Conservation (phyloP, 2,797 vertebrate species). For the Sebastes cheni region DNA sequence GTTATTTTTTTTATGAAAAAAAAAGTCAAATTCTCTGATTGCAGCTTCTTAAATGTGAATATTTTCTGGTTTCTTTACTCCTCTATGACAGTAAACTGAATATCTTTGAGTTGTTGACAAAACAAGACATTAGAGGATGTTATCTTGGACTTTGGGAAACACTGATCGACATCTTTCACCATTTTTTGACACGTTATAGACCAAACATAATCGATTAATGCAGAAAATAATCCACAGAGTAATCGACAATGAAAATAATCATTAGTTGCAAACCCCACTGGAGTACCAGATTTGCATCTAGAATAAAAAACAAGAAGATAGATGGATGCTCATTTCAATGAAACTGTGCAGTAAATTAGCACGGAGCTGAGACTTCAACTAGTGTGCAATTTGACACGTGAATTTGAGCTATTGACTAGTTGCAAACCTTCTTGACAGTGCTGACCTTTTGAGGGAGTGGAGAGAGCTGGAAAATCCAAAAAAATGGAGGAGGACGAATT, state of each 20-base stretch:
- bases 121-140: too few species aligned
- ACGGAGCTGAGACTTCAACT: not conserved
- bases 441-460: slow-evolving; percentile 13
- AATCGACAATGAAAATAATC: too few species aligned
- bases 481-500: not conserved
- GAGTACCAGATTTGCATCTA: not conserved
- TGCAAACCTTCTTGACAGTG: not conserved
- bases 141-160: too few species aligned
- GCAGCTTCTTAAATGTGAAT: too few species aligned
- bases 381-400: not conserved
- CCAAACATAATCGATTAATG: too few species aligned
- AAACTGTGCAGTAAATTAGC: not conserved
- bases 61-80: fast-evolving
- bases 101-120: too few species aligned
- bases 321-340: too few species aligned
- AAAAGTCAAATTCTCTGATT: too few species aligned
- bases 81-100: too few species aligned
- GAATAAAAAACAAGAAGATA: not conserved
- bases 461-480: not conserved
- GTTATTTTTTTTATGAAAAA: fast-evolving
- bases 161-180: fast-evolving
- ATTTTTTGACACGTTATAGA: too few species aligned
- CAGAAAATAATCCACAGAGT: too few species aligned
- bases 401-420: slow-evolving; percentile 5
- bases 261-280: not conserved